A percentile compares a stretch with the other conserved stretches of the same genome.
These are phyloP conservation scores for Brachirus orientalis DNA, from an alignment of 2,113 vertebrate species.

Conservation along the genomic window DNA sequence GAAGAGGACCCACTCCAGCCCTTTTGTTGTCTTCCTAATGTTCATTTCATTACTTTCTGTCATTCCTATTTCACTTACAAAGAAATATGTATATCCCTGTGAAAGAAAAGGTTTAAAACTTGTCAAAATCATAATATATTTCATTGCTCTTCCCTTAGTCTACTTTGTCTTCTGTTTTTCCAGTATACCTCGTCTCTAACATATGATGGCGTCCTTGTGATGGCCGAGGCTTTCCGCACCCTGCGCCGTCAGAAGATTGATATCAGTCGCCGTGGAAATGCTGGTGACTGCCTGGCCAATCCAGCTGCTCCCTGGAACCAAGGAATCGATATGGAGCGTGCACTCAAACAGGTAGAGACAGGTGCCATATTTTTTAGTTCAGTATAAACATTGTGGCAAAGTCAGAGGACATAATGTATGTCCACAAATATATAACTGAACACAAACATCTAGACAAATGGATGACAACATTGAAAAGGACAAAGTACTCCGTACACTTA, in stretches of 20 bases:
- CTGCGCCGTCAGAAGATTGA: constrained; percentile 97
- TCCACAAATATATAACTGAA: background rate
- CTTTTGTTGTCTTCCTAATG: too few species aligned
- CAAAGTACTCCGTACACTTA: too few species aligned
- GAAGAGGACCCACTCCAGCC: too few species aligned
- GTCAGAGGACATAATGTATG: constrained; percentile 6
- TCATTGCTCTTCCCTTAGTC: too few species aligned
- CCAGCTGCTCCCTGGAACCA: constrained; percentile 98
- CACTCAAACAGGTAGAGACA: constrained; percentile 92
- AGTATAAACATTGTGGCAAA: too few species aligned
- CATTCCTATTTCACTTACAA: background rate
- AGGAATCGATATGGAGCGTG: constrained; percentile 99
- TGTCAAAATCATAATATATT: background rate
- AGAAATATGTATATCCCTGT: background rate
- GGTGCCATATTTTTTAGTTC: constrained; percentile 1
- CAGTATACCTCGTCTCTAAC: constrained; percentile 98
- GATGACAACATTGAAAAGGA: too few species aligned
- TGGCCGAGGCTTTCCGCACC: constrained; percentile 97
- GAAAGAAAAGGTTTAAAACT: too few species aligned
- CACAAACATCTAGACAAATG: background rate
- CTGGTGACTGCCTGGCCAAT: constrained; percentile 98
- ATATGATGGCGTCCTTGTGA: constrained; percentile 96
- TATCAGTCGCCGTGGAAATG: constrained; percentile 96
- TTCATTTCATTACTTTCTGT: background rate
- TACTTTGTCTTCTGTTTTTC: constrained; percentile 8